Conservation (phyloP, 2,888 invertebrate genomes). For the Rhabditophanes sp. region DNA sequence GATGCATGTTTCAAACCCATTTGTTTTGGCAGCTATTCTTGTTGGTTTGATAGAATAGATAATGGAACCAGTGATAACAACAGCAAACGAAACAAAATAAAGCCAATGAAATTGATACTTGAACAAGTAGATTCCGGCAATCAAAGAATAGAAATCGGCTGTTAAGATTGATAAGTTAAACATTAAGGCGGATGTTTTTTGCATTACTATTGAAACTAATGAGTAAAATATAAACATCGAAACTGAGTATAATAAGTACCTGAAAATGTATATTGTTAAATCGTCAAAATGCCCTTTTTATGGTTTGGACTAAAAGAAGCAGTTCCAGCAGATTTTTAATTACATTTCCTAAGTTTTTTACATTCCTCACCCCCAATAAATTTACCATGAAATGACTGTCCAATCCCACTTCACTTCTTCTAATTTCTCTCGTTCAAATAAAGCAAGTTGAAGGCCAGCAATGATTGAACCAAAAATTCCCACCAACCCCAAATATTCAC, state of each 20-base stretch:
- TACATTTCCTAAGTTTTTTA: neutral
- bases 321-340: conserved; percentile 44
- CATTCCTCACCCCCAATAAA: conserved; percentile 35
- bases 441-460: conserved; percentile 63
- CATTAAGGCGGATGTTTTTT: conserved; percentile 60
- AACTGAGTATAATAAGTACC: conserved; percentile 51
- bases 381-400: too few relatives aligned
- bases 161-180: conserved; percentile 66
- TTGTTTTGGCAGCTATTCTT: conserved; percentile 2
- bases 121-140: conserved; percentile 64
- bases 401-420: too few relatives aligned
- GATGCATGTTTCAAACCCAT: too few relatives aligned
- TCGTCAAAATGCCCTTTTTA: conserved; percentile 2
- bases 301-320: conserved; percentile 3
- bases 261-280: too few relatives aligned
- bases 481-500: conserved; percentile 65
- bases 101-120: conserved; percentile 68
- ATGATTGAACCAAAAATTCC: conserved; percentile 65
- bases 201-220: conserved; percentile 57
- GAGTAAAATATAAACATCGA: conserved; percentile 63
- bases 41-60: conserved; percentile 30
- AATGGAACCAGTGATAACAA: conserved; percentile 57
- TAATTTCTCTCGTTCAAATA: too few relatives aligned
- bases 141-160: conserved; percentile 67
- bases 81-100: conserved; percentile 62